Conservation (phyloP, 2,797 vertebrate species). For the Phalloptychus januarius region DNA sequence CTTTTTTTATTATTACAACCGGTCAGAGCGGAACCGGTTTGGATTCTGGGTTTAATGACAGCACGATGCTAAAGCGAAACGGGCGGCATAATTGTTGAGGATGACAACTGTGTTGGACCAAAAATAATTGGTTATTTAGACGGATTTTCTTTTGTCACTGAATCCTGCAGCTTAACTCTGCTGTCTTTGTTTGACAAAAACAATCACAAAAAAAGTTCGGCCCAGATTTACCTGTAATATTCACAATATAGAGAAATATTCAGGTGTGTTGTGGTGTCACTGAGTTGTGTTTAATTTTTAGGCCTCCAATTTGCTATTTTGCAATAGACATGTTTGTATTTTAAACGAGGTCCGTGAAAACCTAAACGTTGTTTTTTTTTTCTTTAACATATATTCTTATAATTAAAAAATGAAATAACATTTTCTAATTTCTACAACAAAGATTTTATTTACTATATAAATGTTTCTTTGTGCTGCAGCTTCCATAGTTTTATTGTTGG, state of each 20-base stretch:
- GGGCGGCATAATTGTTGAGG: background rate
- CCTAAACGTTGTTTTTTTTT: background rate
- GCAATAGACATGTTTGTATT: background rate
- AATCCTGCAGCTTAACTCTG: background rate
- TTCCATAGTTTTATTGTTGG: background rate
- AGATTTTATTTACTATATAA: background rate
- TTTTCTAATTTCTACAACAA: background rate
- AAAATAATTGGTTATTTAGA: background rate
- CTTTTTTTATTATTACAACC: background rate
- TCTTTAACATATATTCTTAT: background rate
- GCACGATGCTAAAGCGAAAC: background rate
- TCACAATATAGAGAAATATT: background rate
- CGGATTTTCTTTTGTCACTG: background rate
- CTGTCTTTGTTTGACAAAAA: background rate
- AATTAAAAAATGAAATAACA: background rate
- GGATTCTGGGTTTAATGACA: background rate
- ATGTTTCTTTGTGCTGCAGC: background rate
- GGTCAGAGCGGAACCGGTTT: slow-evolving; percentile 3
- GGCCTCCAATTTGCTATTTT: background rate
- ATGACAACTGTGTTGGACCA: background rate
- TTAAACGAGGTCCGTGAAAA: background rate
- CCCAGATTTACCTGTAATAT: background rate
- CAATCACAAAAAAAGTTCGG: background rate
- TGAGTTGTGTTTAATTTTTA: background rate
- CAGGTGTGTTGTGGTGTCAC: background rate